phyloP scores from a whole-genome alignment of 2,113 vertebrate genomes.

The human (Homo sapiens) region GRCh38 chr18:32484001-32484500 shows the following conservation, averaged over 20 bases:
- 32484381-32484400: not conserved
- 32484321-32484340: not conserved
- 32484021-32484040: slow-evolving; percentile 4
- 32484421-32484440: not conserved
- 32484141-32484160: slow-evolving; percentile 25
- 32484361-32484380: not conserved
- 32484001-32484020: slow-evolving; percentile 1
- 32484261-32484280: not conserved
- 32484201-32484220: not conserved
- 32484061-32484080: slow-evolving; percentile 43
- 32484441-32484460: not conserved
- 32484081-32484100: slow-evolving; percentile 1
- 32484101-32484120: not conserved
- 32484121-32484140: not conserved
- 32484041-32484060: not conserved
- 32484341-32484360: not conserved
- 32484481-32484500: not conserved
- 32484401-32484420: not conserved
- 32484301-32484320: not conserved
- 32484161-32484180: not conserved
- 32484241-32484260: not conserved
- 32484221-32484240: not conserved
- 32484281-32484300: not conserved
- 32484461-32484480: not conserved
- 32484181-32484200: not conserved